These are phyloP conservation scores for Harpalus rufipes DNA, from an alignment of 2,888 invertebrate genomes.

Conservation along the genomic window DNA sequence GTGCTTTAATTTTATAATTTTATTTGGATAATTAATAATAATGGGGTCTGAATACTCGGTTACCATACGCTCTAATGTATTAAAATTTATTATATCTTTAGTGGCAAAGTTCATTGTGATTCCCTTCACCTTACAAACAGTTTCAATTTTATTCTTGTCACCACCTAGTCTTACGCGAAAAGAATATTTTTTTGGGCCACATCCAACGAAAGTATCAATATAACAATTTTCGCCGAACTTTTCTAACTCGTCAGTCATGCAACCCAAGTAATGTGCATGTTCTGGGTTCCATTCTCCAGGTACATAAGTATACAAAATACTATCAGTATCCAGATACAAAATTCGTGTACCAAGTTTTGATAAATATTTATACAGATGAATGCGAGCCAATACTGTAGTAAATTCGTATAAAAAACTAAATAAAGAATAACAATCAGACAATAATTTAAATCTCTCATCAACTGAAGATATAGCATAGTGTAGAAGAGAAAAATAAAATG, in stretches of 20 bases:
- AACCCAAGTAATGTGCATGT: slow-evolving; percentile 14
- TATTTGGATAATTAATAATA: not conserved
- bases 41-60: slow-evolving; percentile 2
- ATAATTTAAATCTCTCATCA: too few species aligned
- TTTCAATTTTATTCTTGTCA: not conserved
- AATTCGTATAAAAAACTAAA: too few species aligned
- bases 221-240: not conserved
- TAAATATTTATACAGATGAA: slow-evolving; percentile 12
- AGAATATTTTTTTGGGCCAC: slow-evolving; percentile 6
- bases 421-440: too few species aligned
- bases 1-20: not conserved
- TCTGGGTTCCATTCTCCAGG: slow-evolving; percentile 1
- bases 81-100: not conserved
- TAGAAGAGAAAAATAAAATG: too few species aligned
- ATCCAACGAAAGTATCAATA: not conserved
- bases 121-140: slow-evolving; percentile 8
- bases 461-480: too few species aligned
- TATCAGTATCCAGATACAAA: not conserved
- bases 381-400: not conserved
- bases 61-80: not conserved
- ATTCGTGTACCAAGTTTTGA: not conserved
- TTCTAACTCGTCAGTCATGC: slow-evolving; percentile 24
- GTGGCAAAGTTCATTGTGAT: not conserved
- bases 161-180: not conserved
- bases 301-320: not conserved